Percentiles rank a stretch among this genome's conserved stretches.
Evolutionary conservation across 2,113 vertebrate species (phyloP).

Genomic region (Cinclus mexicanus): DNA sequence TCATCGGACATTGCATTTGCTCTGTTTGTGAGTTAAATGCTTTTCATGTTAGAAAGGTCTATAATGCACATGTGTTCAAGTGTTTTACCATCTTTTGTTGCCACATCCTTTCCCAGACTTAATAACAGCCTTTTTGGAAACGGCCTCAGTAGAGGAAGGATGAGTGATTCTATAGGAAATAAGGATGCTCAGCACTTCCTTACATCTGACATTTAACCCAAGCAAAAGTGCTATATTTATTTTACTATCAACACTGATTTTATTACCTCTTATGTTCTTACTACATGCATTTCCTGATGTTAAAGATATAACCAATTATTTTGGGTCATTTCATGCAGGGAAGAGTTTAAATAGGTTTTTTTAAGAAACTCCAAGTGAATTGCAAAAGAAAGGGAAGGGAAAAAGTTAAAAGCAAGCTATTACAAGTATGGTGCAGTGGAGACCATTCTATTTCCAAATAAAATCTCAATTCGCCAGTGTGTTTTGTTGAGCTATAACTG

Average conservation of each 20-base stretch:
- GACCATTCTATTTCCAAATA: background rate
- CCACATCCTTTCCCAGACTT: constrained; percentile 59
- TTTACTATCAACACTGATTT: constrained; percentile 72
- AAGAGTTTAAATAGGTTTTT: constrained; percentile 1
- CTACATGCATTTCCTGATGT: constrained; percentile 74
- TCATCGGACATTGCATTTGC: background rate
- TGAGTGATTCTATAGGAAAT: constrained; percentile 72
- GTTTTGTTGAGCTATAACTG: background rate
- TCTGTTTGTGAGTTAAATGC: constrained; percentile 45
- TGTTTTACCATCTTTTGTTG: constrained; percentile 57
- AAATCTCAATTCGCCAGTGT: background rate
- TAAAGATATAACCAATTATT: constrained; percentile 30
- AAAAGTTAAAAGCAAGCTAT: background rate
- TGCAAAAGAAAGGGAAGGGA: background rate
- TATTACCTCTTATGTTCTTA: constrained; percentile 73
- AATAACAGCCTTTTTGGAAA: constrained; percentile 58
- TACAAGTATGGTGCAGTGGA: background rate
- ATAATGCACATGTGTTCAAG: constrained; percentile 46
- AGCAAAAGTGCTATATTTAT: constrained; percentile 76
- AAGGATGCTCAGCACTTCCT: constrained; percentile 69
- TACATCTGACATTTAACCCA: constrained; percentile 73
- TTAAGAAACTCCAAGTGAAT: background rate
- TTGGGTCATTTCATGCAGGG: background rate
- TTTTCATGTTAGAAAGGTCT: constrained; percentile 47
- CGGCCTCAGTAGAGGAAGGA: constrained; percentile 60